Conservation (phyloP, 2,888 invertebrate genomes). For the Corythucha ciliata region DNA sequence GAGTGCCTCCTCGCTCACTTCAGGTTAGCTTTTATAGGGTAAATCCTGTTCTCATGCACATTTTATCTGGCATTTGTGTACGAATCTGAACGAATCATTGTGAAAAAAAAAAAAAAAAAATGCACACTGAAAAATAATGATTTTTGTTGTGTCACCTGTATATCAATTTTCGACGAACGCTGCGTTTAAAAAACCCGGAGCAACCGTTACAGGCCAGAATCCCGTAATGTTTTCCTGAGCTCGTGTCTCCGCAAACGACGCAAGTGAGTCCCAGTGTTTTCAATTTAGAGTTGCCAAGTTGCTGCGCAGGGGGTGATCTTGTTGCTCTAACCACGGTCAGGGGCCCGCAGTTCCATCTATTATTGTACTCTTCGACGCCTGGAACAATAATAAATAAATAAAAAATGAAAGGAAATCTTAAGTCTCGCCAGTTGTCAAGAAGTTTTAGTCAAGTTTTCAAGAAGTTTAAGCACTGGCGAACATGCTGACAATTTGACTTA, state of each 20-base stretch:
- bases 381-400: neutral
- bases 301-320: constrained; percentile 46
- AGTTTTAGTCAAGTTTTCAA: too few species aligned
- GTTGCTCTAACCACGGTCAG: constrained; percentile 55
- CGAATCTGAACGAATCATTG: too few species aligned
- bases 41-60: too few species aligned
- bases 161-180: constrained; percentile 89
- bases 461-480: too few species aligned
- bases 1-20: constrained; percentile 12
- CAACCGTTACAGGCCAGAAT: constrained; percentile 98
- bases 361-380: constrained; percentile 22
- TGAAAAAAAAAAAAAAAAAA: too few species aligned
- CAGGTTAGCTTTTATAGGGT: neutral
- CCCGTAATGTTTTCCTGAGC: constrained; percentile 95
- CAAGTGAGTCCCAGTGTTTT: constrained; percentile 73
- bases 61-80: too few species aligned
- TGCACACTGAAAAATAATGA: too few species aligned
- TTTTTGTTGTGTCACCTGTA: too few species aligned
- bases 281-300: constrained; percentile 47
- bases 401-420: neutral
- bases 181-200: constrained; percentile 97
- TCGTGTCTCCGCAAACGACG: constrained; percentile 94
- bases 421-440: too few species aligned
- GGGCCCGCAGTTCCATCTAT: constrained; percentile 23
- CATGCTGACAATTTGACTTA: too few species aligned